phyloP scores from a whole-genome alignment of 2,113 vertebrate genomes.

The Pterophyllum scalare region DNA sequence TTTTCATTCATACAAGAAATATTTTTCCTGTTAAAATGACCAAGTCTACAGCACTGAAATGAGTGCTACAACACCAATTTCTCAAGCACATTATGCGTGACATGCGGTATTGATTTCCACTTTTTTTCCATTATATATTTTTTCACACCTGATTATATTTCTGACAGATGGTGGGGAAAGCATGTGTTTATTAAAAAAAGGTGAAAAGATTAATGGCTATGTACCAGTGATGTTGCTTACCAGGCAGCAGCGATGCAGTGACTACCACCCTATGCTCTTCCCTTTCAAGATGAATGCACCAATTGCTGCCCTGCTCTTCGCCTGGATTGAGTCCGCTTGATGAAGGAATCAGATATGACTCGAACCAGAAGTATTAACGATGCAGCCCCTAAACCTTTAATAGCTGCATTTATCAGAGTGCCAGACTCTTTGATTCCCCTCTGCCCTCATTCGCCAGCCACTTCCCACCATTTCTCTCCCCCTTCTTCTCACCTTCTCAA shows the following conservation, averaged over 20 bases:
- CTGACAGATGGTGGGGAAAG: slow-evolving; percentile 10
- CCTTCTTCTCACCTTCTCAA: slow-evolving; percentile 10
- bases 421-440: slow-evolving; percentile 44
- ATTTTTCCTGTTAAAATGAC: neutral
- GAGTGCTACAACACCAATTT: neutral
- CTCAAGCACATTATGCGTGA: neutral
- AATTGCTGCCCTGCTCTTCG: neutral
- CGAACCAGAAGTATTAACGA: slow-evolving; percentile 47
- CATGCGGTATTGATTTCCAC: slow-evolving; percentile 7
- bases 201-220: slow-evolving; percentile 31
- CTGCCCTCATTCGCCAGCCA: neutral
- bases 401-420: slow-evolving; percentile 45
- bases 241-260: neutral
- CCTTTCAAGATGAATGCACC: neutral
- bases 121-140: neutral
- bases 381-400: slow-evolving; percentile 61
- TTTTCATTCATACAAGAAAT: neutral
- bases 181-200: slow-evolving; percentile 8
- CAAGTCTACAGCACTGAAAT: neutral
- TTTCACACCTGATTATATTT: slow-evolving; percentile 1
- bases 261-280: neutral
- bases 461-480: neutral
- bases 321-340: slow-evolving; percentile 45
- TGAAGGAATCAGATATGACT: slow-evolving; percentile 25
- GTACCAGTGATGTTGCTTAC: slow-evolving; percentile 1